Conservation (phyloP, 2,888 invertebrate species). For the Platycheirus rosarum region DNA sequence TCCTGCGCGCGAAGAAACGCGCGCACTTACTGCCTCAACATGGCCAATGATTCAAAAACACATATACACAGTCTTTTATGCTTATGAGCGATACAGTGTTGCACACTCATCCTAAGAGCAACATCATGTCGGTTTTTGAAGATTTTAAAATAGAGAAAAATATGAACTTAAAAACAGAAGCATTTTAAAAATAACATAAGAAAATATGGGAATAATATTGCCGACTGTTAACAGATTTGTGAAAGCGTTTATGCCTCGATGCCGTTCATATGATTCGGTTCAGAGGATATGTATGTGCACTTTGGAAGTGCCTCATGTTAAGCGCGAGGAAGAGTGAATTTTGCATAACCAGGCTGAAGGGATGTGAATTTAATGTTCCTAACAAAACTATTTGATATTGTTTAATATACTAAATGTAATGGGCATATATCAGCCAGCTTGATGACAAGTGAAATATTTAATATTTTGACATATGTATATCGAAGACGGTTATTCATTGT, state of each 20-base stretch:
- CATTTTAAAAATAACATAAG: constrained; percentile 35
- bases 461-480: constrained; percentile 23
- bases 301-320: constrained; percentile 37
- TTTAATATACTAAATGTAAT: constrained; percentile 55
- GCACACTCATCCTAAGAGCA: constrained; percentile 43
- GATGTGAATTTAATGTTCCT: constrained; percentile 36
- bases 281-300: constrained; percentile 69
- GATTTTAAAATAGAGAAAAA: constrained; percentile 62
- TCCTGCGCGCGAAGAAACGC: constrained; percentile 53
- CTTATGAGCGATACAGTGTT: background rate
- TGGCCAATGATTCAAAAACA: constrained; percentile 64
- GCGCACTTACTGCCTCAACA: constrained; percentile 65
- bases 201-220: constrained; percentile 79
- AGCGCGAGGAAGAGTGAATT: constrained; percentile 33
- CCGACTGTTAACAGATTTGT: constrained; percentile 82
- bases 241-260: constrained; percentile 76
- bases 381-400: constrained; percentile 62
- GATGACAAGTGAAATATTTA: constrained; percentile 50
- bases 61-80: constrained; percentile 30
- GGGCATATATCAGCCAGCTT: constrained; percentile 17
- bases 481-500: constrained; percentile 67
- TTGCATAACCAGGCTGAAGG: constrained; percentile 29
- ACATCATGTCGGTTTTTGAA: constrained; percentile 49
- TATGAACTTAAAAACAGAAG: constrained; percentile 47
- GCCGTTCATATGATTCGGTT: constrained; percentile 73